Percentiles rank a stretch among this genome's conserved stretches.
These are phyloP conservation scores for Nycticebus coucang DNA, from an alignment of 2,113 vertebrate genomes.

Conservation along the genomic window DNA sequence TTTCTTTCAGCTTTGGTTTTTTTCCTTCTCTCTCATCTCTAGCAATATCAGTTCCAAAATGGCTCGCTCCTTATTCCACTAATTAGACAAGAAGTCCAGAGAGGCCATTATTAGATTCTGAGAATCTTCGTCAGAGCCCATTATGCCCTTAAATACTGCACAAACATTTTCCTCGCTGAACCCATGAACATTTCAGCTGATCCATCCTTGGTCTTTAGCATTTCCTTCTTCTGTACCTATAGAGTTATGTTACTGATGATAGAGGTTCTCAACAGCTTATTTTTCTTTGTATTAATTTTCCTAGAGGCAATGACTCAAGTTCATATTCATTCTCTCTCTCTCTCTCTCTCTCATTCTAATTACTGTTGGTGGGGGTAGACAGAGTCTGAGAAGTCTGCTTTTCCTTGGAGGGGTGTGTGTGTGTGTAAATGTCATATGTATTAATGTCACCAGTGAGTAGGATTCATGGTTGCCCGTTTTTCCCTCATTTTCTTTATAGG, in stretches of 20 bases:
- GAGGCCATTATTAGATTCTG: slow-evolving; percentile 69
- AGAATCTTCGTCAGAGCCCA: slow-evolving; percentile 71
- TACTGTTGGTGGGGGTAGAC: slow-evolving; percentile 45
- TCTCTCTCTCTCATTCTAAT: slow-evolving; percentile 46
- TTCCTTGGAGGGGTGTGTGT: slow-evolving; percentile 40
- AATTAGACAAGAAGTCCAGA: slow-evolving; percentile 73
- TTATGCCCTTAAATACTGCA: slow-evolving; percentile 60
- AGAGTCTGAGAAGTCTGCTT: slow-evolving; percentile 45
- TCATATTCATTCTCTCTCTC: not conserved
- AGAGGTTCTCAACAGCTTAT: slow-evolving; percentile 18
- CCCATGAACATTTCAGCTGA: slow-evolving; percentile 41
- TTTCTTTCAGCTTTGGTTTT: slow-evolving; percentile 62
- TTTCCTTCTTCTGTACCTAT: slow-evolving; percentile 33
- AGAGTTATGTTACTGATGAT: slow-evolving; percentile 1
- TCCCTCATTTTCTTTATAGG: slow-evolving; percentile 9
- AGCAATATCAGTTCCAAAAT: slow-evolving; percentile 51
- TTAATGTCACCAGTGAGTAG: not conserved
- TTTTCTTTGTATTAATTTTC: slow-evolving; percentile 62
- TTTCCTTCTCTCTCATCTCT: not conserved
- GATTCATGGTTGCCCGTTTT: slow-evolving; percentile 55
- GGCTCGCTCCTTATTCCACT: slow-evolving; percentile 63
- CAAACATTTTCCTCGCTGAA: slow-evolving; percentile 61
- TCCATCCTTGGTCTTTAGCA: slow-evolving; percentile 45
- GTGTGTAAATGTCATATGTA: slow-evolving; percentile 63
- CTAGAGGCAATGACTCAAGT: not conserved